These are phyloP conservation scores for Blera fallax DNA, from an alignment of 2,888 invertebrate species.

Conservation along the genomic window DNA sequence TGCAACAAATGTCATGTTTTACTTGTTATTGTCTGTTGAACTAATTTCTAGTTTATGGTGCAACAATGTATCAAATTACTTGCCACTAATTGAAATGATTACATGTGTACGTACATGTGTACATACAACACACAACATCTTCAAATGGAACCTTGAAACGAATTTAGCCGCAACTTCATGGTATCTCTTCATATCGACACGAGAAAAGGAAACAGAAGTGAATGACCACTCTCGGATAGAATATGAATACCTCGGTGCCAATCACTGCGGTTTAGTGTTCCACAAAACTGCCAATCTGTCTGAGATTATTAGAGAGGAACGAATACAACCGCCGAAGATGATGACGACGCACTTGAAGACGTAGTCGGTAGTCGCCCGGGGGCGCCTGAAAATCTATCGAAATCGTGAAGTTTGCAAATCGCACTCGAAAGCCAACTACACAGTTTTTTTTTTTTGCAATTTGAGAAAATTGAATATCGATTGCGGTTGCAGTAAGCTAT, in stretches of 20 bases:
- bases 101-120: too few relatives aligned
- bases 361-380: conserved; percentile 1
- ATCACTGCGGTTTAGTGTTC: conserved; percentile 62
- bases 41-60: not conserved
- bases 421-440: conserved; percentile 36
- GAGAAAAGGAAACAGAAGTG: conserved; percentile 15
- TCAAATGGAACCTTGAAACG: conserved; percentile 44
- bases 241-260: conserved; percentile 38
- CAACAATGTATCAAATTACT: conserved; percentile 30
- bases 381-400: conserved; percentile 44
- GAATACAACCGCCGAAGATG: conserved; percentile 23
- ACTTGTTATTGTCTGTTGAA: not conserved
- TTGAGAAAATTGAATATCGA: conserved; percentile 61
- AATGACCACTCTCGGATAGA: conserved; percentile 42
- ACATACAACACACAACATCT: conserved; percentile 27
- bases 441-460: conserved; percentile 20
- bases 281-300: conserved; percentile 53
- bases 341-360: conserved; percentile 55
- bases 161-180: not conserved
- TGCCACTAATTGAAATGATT: conserved; percentile 51
- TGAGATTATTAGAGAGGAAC: conserved; percentile 57
- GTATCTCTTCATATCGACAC: not conserved
- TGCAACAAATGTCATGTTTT: not conserved
- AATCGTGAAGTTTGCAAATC: conserved; percentile 65
- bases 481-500: conserved; percentile 54